Conservation (phyloP, 2,113 vertebrate species). For the Oreotrochilus melanogaster region DNA sequence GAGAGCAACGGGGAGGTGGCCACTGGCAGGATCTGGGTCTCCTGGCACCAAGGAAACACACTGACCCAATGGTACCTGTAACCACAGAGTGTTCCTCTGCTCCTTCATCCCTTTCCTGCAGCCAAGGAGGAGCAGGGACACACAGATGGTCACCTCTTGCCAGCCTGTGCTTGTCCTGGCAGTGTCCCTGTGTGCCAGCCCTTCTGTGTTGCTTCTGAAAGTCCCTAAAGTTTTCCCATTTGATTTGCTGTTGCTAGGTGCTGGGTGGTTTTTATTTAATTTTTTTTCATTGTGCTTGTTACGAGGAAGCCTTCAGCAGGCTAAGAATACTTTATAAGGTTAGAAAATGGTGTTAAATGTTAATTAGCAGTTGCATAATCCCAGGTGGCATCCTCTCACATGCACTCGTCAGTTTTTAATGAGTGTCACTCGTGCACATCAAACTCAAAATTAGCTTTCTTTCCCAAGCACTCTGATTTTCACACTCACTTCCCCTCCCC, state of each 20-base stretch:
- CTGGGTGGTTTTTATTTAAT: not conserved
- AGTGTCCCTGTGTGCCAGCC: not conserved
- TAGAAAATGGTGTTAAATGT: conserved; percentile 81
- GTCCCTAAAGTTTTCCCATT: conserved; percentile 66
- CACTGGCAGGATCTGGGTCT: not conserved
- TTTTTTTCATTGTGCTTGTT: conserved; percentile 57
- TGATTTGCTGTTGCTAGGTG: conserved; percentile 76
- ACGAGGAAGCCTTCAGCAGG: conserved; percentile 66
- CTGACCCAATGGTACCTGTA: fast-evolving
- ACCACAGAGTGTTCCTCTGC: not conserved
- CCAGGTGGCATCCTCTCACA: conserved; percentile 74
- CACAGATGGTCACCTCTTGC: not conserved
- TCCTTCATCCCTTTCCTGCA: not conserved
- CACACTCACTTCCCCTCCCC: conserved; percentile 49
- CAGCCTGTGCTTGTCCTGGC: not conserved
- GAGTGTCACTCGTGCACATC: conserved; percentile 72
- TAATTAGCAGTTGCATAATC: conserved; percentile 84
- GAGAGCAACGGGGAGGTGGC: not conserved
- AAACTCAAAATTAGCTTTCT: conserved; percentile 74
- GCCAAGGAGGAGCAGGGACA: not conserved
- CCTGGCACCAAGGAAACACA: fast-evolving
- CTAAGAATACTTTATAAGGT: conserved; percentile 75
- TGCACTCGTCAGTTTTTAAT: conserved; percentile 77
- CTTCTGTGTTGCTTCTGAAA: conserved; percentile 42
- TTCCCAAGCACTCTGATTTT: conserved; percentile 54